Evolutionary conservation across 1,140 invertebrate species (phyloP).

Genomic region (Eumeta japonica): DNA sequence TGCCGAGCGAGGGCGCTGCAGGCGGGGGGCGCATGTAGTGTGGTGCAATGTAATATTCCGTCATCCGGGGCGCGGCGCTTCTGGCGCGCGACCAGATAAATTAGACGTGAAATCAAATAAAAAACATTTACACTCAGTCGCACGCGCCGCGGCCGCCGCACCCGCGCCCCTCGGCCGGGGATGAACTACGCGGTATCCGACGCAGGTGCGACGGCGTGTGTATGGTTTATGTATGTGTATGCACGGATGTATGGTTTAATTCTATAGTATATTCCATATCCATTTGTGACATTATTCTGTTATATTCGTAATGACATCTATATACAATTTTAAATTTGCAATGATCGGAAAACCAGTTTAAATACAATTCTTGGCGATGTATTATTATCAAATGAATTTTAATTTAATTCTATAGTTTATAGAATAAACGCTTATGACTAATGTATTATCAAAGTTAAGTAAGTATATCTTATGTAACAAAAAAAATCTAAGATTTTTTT

Average conservation of each 20-base stretch:
- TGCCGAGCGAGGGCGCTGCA: too few relatives aligned
- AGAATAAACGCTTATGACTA: neutral
- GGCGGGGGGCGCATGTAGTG: too few relatives aligned
- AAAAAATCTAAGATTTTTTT: slow-evolving; percentile 1
- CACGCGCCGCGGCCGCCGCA: too few relatives aligned
- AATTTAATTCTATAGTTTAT: neutral
- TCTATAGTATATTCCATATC: slow-evolving; percentile 4
- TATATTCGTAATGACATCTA: too few relatives aligned
- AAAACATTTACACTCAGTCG: slow-evolving; percentile 2
- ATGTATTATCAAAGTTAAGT: neutral
- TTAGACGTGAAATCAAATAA: slow-evolving; percentile 5
- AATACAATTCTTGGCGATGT: too few relatives aligned
- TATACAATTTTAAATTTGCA: neutral
- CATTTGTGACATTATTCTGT: slow-evolving; percentile 1
- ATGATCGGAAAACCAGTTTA: too few relatives aligned
- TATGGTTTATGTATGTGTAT: too few relatives aligned
- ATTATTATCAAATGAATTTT: neutral
- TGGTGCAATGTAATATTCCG: neutral
- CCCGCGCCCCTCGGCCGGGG: too few relatives aligned
- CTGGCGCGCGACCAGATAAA: slow-evolving; percentile 1
- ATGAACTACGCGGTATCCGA: too few relatives aligned
- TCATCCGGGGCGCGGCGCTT: neutral
- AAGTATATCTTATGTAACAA: neutral
- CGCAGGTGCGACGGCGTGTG: too few relatives aligned
- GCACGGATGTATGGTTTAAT: too few relatives aligned